These are phyloP conservation scores for Cheilosia variabilis DNA, from an alignment of 2,888 invertebrate species.

Conservation along the genomic window DNA sequence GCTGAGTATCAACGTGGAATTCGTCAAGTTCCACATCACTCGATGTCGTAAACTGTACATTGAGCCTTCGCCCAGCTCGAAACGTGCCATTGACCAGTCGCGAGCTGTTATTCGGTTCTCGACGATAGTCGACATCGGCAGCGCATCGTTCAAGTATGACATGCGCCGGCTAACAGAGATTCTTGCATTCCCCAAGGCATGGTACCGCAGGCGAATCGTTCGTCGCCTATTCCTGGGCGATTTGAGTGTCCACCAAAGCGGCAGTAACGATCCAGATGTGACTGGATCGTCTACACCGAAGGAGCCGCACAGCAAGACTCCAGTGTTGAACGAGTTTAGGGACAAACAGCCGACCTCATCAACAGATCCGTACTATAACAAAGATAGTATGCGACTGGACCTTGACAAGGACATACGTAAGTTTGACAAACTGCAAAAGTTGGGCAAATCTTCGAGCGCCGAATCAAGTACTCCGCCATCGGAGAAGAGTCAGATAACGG, in stretches of 20 bases:
- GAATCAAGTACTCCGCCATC: slow-evolving; percentile 86
- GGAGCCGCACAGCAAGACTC: slow-evolving; percentile 67
- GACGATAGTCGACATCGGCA: slow-evolving; percentile 97
- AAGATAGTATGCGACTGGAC: slow-evolving; percentile 86
- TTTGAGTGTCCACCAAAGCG: slow-evolving; percentile 86
- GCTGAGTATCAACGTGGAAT: slow-evolving; percentile 97
- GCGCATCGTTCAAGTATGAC: slow-evolving; percentile 98
- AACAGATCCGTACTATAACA: slow-evolving; percentile 82
- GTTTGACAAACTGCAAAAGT: slow-evolving; percentile 84
- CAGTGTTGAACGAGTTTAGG: slow-evolving; percentile 78
- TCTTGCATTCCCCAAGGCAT: slow-evolving; percentile 98
- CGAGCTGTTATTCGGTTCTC: slow-evolving; percentile 96
- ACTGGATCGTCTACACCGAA: slow-evolving; percentile 79
- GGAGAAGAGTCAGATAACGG: slow-evolving; percentile 88
- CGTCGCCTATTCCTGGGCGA: slow-evolving; percentile 97
- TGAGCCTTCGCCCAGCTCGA: slow-evolving; percentile 83
- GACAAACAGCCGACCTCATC: slow-evolving; percentile 41
- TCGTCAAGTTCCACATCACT: slow-evolving; percentile 97
- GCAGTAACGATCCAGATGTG: slow-evolving; percentile 78
- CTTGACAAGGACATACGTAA: slow-evolving; percentile 85
- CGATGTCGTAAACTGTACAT: slow-evolving; percentile 95
- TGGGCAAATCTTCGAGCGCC: slow-evolving; percentile 86
- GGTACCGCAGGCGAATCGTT: slow-evolving; percentile 98
- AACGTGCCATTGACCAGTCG: slow-evolving; percentile 86
- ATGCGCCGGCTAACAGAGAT: slow-evolving; percentile 99